Percentiles rank a stretch among this genome's conserved stretches.
These are phyloP conservation scores for Myotis findleyi DNA, from an alignment of 2,797 vertebrate species.

Conservation along the genomic window DNA sequence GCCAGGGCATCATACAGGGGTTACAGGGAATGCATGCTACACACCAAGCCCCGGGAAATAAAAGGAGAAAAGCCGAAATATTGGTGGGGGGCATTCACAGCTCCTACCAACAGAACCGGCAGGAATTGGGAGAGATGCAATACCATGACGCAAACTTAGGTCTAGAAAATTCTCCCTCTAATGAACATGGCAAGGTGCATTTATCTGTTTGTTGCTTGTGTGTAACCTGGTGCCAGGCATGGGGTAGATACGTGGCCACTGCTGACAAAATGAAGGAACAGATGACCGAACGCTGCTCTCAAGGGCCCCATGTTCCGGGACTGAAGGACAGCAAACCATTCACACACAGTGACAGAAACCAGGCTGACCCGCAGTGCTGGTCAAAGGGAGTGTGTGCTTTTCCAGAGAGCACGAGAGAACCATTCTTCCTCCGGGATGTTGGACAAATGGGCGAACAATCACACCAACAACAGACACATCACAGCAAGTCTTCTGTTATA, in stretches of 20 bases:
- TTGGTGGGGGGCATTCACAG: not conserved
- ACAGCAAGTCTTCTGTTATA: not conserved
- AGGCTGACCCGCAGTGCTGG: not conserved
- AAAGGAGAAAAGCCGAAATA: not conserved
- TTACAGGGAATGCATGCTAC: not conserved
- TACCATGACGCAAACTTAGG: not conserved
- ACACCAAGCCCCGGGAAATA: not conserved
- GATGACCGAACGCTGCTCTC: not conserved
- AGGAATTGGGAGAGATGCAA: fast-evolving
- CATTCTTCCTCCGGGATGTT: not conserved
- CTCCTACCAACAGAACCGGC: not conserved
- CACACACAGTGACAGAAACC: not conserved
- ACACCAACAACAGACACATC: no score
- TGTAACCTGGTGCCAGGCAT: not conserved
- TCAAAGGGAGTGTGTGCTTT: not conserved
- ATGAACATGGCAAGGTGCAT: not conserved
- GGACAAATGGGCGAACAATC: not conserved
- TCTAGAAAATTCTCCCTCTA: slow-evolving; percentile 21
- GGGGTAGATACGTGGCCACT: not conserved
- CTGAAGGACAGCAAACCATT: not conserved
- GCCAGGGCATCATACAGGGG: not conserved
- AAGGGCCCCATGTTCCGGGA: not conserved
- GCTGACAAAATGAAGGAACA: not conserved
- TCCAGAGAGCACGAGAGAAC: not conserved
- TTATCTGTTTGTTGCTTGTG: not conserved